Evolutionary conservation across 2,888 invertebrate species (phyloP).

Genomic region (Pterostichus madidus): DNA sequence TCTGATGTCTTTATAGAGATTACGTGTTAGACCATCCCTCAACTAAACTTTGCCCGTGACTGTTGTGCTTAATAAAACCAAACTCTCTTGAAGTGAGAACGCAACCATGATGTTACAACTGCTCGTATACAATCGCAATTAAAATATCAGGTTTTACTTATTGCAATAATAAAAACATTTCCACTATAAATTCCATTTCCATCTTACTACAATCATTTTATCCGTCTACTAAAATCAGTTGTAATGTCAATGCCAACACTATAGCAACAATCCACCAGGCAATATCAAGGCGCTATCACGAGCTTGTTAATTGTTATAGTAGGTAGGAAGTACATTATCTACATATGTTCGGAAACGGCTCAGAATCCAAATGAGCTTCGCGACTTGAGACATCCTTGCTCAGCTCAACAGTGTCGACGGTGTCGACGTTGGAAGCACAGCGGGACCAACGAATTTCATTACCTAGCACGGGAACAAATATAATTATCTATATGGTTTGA

Average conservation of each 20-base stretch:
- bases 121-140: too few relatives aligned
- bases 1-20: too few relatives aligned
- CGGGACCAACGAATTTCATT: slow-evolving; percentile 13
- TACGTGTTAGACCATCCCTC: too few relatives aligned
- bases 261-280: neutral
- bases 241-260: neutral
- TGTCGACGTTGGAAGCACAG: neutral
- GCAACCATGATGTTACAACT: too few relatives aligned
- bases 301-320: slow-evolving; percentile 44
- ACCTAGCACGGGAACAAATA: slow-evolving; percentile 16
- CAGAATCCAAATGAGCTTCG: slow-evolving; percentile 49
- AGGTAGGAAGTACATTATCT: slow-evolving; percentile 15
- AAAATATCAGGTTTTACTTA: too few relatives aligned
- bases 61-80: too few relatives aligned
- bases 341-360: slow-evolving; percentile 40
- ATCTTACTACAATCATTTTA: too few relatives aligned
- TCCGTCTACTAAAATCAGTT: neutral
- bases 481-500: slow-evolving; percentile 10
- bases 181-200: too few relatives aligned
- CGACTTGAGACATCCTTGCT: slow-evolving; percentile 2
- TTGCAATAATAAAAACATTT: too few relatives aligned
- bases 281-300: slow-evolving; percentile 34
- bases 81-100: too few relatives aligned
- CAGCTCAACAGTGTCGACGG: neutral
- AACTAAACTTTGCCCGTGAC: too few relatives aligned